phyloP scores from a whole-genome alignment of 2,888 invertebrate genomes.

The Elegia similella region DNA sequence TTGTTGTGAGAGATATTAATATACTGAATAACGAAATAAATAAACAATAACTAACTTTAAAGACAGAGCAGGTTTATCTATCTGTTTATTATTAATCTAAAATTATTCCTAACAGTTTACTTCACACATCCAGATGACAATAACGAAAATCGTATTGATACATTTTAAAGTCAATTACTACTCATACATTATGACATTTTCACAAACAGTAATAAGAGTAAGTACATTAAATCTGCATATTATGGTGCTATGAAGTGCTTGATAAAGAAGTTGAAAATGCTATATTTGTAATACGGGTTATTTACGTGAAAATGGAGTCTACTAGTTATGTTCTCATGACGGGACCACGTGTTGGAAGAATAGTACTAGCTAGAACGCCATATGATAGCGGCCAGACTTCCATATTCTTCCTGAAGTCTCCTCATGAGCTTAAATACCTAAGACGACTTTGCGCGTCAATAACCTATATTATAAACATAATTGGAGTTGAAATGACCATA shows the following conservation, averaged over 20 bases:
- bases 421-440: too few relatives aligned
- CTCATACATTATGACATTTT: slow-evolving; percentile 30
- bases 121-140: neutral
- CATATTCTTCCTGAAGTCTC: too few relatives aligned
- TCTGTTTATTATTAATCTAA: neutral
- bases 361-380: too few relatives aligned
- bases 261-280: slow-evolving; percentile 17
- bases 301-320: too few relatives aligned
- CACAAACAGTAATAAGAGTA: slow-evolving; percentile 35
- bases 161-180: slow-evolving; percentile 20
- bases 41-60: neutral
- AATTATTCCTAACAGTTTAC: neutral
- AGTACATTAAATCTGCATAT: slow-evolving; percentile 17
- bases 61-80: slow-evolving; percentile 6
- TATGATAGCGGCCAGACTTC: too few relatives aligned
- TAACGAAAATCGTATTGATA: neutral
- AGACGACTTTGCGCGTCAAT: too few relatives aligned
- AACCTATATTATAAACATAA: too few relatives aligned
- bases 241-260: slow-evolving; percentile 36
- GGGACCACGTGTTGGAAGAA: too few relatives aligned
- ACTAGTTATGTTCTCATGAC: too few relatives aligned
- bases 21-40: too few relatives aligned
- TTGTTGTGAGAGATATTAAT: too few relatives aligned
- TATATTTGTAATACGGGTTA: neutral
- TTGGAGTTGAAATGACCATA: neutral